Percentiles rank a stretch among this genome's conserved stretches.
Evolutionary conservation across 2,888 invertebrate species (phyloP).

Genomic region (Sphecodes monilicornis): DNA sequence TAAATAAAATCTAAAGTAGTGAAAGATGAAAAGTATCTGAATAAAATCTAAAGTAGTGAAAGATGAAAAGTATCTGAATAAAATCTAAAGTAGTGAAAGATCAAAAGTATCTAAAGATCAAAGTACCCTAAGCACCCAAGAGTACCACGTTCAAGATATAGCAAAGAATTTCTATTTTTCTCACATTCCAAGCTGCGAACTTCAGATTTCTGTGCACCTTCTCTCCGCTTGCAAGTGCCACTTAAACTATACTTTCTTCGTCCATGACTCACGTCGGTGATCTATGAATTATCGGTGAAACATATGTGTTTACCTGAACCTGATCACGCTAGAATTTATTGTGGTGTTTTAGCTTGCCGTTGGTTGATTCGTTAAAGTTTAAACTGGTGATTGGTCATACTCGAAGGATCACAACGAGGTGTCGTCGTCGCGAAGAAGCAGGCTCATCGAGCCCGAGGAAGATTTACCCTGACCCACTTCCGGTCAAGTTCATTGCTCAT

Average conservation of each 20-base stretch:
- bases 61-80: no score
- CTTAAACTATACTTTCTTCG: background rate
- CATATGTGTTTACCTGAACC: background rate
- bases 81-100: no score
- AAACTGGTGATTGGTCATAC: conserved; percentile 46
- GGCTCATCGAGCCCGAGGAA: conserved; percentile 64
- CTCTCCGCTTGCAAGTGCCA: background rate
- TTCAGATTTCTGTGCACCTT: no score
- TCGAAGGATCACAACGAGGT: conserved; percentile 38
- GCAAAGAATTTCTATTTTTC: no score
- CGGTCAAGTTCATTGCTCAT: conserved; percentile 83
- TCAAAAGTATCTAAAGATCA: no score
- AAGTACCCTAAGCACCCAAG: no score
- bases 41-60: no score
- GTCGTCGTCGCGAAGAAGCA: conserved; percentile 30
- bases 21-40: no score
- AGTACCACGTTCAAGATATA: no score
- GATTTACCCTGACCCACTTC: conserved; percentile 80
- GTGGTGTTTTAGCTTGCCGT: background rate
- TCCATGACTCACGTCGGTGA: background rate
- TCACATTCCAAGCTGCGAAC: no score
- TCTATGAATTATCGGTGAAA: background rate
- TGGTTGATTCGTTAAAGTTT: background rate
- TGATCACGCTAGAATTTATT: background rate
- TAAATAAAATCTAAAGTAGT: no score